Evolutionary conservation across 2,888 invertebrate species (phyloP).

Genomic region (Hypercompe scribonia): DNA sequence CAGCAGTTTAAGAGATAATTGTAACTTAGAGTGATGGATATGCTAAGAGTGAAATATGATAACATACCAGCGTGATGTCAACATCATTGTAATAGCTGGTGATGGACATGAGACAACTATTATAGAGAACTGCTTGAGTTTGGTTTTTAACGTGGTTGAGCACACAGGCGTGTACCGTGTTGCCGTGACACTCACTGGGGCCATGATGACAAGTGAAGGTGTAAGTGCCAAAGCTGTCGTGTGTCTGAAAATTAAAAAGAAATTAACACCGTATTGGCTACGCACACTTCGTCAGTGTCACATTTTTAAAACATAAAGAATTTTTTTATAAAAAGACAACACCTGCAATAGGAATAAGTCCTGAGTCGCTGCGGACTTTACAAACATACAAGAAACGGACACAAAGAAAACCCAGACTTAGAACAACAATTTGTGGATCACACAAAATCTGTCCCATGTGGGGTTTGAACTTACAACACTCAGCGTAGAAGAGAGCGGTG

Average conservation of each 20-base stretch:
- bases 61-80: background rate
- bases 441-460: too few relatives aligned
- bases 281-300: background rate
- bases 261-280: background rate
- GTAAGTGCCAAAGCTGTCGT: background rate
- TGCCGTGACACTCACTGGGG: background rate
- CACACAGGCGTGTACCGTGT: conserved; percentile 7
- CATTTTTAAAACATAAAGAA: background rate
- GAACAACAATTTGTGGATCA: too few relatives aligned
- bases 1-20: background rate
- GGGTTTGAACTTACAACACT: too few relatives aligned
- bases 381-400: too few relatives aligned
- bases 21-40: background rate
- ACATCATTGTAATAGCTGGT: background rate
- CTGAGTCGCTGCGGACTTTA: too few relatives aligned
- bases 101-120: background rate
- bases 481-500: too few relatives aligned
- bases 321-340: too few relatives aligned
- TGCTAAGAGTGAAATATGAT: too few relatives aligned
- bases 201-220: conserved; percentile 9
- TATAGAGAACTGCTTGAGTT: conserved; percentile 2
- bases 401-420: too few relatives aligned
- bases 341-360: too few relatives aligned
- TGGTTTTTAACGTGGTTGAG: background rate
- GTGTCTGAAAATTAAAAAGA: background rate